A percentile compares a stretch with the other conserved stretches of the same genome.
These are phyloP conservation scores for Osedax frankpressi DNA, from an alignment of 2,888 invertebrate species.

Conservation along the genomic window DNA sequence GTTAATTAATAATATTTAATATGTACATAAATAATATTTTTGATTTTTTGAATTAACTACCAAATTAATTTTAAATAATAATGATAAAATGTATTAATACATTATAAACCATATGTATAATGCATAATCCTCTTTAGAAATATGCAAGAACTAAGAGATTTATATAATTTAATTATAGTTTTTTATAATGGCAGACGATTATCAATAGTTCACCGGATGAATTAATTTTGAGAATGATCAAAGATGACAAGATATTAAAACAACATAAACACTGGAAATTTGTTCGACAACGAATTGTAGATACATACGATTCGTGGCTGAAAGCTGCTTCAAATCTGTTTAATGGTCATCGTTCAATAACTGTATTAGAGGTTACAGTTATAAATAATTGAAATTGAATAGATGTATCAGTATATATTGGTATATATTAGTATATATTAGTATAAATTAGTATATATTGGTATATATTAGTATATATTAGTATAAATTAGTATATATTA, in stretches of 20 bases:
- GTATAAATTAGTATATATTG: too few relatives aligned
- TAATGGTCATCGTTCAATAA: background rate
- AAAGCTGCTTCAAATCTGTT: background rate
- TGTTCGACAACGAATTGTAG: background rate
- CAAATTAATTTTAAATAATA: too few relatives aligned
- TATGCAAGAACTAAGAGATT: too few relatives aligned
- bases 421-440: background rate
- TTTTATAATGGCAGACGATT: too few relatives aligned
- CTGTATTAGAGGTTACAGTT: background rate
- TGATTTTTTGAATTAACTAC: too few relatives aligned
- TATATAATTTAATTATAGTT: too few relatives aligned
- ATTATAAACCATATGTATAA: too few relatives aligned
- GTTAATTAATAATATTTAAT: too few relatives aligned
- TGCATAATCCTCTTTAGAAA: too few relatives aligned
- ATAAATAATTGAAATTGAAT: background rate
- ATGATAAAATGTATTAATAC: too few relatives aligned
- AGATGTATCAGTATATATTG: background rate
- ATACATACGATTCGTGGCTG: background rate
- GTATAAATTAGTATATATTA: background rate
- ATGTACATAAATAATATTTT: too few relatives aligned
- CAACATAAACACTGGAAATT: background rate
- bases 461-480: background rate
- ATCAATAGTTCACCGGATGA: background rate
- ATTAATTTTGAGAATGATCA: background rate
- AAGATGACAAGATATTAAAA: background rate